Base-by-base conservation (phyloP, 64 coral and sea anemone genomes). In the Platygyra sinensis region DNA sequence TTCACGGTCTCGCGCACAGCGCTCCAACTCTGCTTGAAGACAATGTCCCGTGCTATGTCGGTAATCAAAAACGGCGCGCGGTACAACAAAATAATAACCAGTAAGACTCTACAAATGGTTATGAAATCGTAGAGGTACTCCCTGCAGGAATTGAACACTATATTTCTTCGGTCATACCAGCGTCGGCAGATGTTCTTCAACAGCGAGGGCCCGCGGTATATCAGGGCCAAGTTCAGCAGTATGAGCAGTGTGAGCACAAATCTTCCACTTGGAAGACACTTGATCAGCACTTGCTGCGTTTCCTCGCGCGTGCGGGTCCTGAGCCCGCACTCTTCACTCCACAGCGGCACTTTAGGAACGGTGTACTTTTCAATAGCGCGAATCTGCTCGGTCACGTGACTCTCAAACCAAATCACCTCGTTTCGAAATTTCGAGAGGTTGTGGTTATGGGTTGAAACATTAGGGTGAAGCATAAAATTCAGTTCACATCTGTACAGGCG, bases 131-230 rank as follows among this genome's bases (percentile, higher is more conserved):
- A 62, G 5, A 94, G 16, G 75, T 99, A 99, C 75, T 99, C 94
- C 13, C 78, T 87, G 18, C 89, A 85, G 22, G 94, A 96, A 52
- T 28, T 71, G 24, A 91, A 94, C 16, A 99, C 74, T 32, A 96
- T 96, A 30, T 82, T 91, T 38, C 77, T 95, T 38, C 97, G 88
- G 72, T 99, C 92, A 39, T 96, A 99, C 97, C 97, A 99, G 17
- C 89, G 94, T 24, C 88, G 78, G 51, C 86, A 99, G 2, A 99
- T 79, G 72, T 94, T 89, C 17, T 61, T 77, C 77, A 99, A 75
- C 30, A 99, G 74, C 10, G 72, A 76, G 59, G 97, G 97, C 22
- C 91, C 94, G 14, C 97, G 97, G 83, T 99, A 99, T 25, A 99
- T 62, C 24, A 99, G 32, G 16, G 93, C 30, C 52, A 99, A 52